Conservation (phyloP, 2,797 vertebrate species). For the Malacoraja senta region DNA sequence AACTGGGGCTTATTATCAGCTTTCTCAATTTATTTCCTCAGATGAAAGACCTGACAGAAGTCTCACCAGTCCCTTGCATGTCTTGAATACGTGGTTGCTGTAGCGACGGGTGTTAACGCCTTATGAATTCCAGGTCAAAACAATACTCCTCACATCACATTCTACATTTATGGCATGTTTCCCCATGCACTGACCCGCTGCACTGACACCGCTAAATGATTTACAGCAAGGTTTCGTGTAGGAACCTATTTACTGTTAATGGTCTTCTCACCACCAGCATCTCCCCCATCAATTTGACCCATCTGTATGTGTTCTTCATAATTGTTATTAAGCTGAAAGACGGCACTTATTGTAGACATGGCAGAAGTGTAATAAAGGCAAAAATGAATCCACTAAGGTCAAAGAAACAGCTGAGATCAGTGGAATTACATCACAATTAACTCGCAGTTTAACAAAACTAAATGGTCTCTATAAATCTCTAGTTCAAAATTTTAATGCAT, state of each 20-base stretch:
- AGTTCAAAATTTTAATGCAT: neutral
- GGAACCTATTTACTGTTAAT: constrained; percentile 34
- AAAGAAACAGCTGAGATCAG: neutral
- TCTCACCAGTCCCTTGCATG: constrained; percentile 60
- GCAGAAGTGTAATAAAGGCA: constrained; percentile 13
- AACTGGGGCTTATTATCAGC: constrained; percentile 59
- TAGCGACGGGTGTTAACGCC: constrained; percentile 73
- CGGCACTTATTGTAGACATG: neutral
- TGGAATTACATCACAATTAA: constrained; percentile 26
- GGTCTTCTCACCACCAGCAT: neutral
- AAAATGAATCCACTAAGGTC: neutral
- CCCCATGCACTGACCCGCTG: constrained; percentile 58
- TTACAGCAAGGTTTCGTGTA: constrained; percentile 43
- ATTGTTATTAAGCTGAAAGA: neutral
- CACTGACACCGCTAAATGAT: constrained; percentile 48
- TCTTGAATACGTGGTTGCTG: constrained; percentile 69
- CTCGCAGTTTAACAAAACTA: neutral
- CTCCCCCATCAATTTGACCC: neutral
- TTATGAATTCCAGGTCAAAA: constrained; percentile 65
- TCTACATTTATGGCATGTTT: constrained; percentile 52
- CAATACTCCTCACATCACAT: constrained; percentile 58
- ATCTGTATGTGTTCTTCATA: constrained; percentile 7
- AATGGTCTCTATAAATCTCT: neutral
- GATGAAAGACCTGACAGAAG: constrained; percentile 64
- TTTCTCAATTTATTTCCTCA: constrained; percentile 70